Evolutionary conservation across 2,888 invertebrate genomes (phyloP).

Genomic region (Coelinius sp.): DNA sequence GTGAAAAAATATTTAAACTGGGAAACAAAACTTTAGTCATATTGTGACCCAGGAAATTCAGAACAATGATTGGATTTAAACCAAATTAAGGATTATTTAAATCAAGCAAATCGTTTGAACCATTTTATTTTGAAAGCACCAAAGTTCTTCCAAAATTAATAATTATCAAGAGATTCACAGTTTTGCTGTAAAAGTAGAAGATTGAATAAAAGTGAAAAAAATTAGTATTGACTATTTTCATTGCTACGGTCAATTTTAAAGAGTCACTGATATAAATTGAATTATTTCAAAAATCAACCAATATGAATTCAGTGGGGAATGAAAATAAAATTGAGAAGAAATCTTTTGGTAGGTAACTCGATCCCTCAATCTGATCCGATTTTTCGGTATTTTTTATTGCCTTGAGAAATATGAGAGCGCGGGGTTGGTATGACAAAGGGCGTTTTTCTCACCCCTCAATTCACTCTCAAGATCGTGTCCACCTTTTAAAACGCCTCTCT

Average conservation of each 20-base stretch:
- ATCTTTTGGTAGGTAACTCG: constrained; percentile 23
- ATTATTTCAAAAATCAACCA: neutral
- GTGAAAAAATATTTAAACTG: neutral
- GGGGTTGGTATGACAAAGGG: constrained; percentile 23
- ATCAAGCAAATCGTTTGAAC: too few relatives aligned
- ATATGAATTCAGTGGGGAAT: neutral
- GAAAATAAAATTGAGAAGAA: neutral
- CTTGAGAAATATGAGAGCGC: constrained; percentile 35
- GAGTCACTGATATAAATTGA: neutral
- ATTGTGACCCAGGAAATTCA: neutral
- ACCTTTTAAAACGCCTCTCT: constrained; percentile 27
- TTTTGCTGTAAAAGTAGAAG: too few relatives aligned
- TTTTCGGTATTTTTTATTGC: constrained; percentile 38
- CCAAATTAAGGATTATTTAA: too few relatives aligned
- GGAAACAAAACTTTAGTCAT: neutral
- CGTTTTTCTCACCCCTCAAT: constrained; percentile 10
- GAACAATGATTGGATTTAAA: neutral
- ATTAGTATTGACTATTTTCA: neutral
- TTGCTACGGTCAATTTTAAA: too few relatives aligned
- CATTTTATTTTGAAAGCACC: too few relatives aligned
- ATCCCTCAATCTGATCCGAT: constrained; percentile 33
- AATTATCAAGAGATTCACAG: too few relatives aligned
- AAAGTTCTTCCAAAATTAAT: too few relatives aligned
- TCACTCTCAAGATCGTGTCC: constrained; percentile 8
- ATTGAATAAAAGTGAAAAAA: too few relatives aligned